Conservation (phyloP, 2,113 vertebrate species). For the Eira barbara region DNA sequence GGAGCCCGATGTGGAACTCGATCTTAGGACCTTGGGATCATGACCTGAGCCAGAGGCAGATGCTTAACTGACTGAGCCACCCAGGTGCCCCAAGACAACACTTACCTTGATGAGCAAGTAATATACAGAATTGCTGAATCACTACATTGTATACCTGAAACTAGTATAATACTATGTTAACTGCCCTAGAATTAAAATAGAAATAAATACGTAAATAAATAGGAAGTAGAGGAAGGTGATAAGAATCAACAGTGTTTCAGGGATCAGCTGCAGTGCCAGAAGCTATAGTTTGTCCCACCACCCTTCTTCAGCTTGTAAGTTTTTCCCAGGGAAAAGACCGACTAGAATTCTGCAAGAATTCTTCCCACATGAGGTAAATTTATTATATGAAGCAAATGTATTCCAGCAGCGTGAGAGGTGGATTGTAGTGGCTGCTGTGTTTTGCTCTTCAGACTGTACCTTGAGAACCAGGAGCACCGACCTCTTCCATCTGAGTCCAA, state of each 20-base stretch:
- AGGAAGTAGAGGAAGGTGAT: background rate
- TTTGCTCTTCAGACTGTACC: background rate
- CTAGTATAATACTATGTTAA: background rate
- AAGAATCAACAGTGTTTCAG: background rate
- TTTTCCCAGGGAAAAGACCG: background rate
- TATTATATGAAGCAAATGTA: background rate
- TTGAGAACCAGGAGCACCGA: background rate
- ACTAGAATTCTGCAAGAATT: background rate
- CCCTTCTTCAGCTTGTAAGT: background rate
- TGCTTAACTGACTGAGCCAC: too few relatives aligned
- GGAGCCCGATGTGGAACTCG: too few relatives aligned
- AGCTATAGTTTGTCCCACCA: background rate
- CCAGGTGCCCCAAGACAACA: too few relatives aligned
- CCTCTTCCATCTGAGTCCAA: background rate
- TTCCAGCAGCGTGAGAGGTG: background rate
- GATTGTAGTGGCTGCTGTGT: background rate
- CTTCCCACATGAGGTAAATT: background rate
- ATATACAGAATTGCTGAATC: background rate
- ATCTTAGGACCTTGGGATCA: too few relatives aligned
- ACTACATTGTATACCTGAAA: background rate
- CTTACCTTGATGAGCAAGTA: background rate
- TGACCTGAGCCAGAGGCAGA: too few relatives aligned
- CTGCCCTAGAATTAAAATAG: background rate
- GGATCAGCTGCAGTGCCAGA: background rate
- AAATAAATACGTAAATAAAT: background rate